phyloP scores from a whole-genome alignment of 2,888 invertebrate genomes.

The Synergus japonicus region DNA sequence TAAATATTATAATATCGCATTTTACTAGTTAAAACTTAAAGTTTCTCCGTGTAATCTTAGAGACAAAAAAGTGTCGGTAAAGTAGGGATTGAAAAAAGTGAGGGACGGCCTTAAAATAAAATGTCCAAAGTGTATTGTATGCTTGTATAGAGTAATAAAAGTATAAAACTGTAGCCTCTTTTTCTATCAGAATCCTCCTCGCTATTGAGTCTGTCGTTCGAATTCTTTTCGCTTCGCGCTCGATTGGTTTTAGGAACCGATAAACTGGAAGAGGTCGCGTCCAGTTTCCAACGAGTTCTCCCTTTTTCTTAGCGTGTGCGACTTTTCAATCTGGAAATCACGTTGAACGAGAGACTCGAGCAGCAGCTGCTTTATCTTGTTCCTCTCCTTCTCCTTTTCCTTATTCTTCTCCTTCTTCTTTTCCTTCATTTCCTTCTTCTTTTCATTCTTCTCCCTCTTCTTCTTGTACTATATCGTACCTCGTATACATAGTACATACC shows the following conservation, averaged over 20 bases:
- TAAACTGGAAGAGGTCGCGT: constrained; percentile 40
- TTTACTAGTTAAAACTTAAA: no score
- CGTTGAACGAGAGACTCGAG: constrained; percentile 9
- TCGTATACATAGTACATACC: background rate
- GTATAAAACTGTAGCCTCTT: background rate
- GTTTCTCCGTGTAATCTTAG: no score
- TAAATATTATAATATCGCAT: no score
- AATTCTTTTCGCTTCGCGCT: constrained; percentile 33
- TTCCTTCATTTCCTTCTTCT: no score
- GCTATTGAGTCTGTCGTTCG: constrained; percentile 17
- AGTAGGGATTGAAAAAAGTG: no score
- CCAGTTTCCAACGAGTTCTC: constrained; percentile 36
- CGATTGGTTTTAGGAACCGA: constrained; percentile 26
- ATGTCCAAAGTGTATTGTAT: background rate
- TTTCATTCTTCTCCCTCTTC: background rate
- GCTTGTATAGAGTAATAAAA: background rate
- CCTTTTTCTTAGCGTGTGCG: constrained; percentile 30
- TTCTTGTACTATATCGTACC: background rate
- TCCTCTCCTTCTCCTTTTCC: no score
- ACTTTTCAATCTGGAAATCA: constrained; percentile 24
- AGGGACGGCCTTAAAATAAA: background rate
- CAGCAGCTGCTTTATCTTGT: background rate
- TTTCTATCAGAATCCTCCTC: background rate
- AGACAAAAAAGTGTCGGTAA: no score
- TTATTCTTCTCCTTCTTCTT: no score